Conservation (phyloP, 2,888 invertebrate genomes). For the Trichogramma evanescens region DNA sequence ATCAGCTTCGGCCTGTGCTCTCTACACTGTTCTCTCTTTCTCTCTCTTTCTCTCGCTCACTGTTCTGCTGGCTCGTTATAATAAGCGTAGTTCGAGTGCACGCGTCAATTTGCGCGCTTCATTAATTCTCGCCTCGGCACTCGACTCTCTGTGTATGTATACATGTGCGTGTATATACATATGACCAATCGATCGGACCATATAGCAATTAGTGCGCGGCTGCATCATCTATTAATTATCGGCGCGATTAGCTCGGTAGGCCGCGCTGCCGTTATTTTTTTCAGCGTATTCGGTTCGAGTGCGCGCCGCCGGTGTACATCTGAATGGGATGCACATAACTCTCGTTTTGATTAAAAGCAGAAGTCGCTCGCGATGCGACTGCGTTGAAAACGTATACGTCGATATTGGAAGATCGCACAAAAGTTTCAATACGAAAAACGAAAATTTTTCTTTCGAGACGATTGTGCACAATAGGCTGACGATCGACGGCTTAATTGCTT, state of each 20-base stretch:
- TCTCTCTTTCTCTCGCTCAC: background rate
- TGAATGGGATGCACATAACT: background rate
- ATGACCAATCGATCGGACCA: background rate
- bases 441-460: too few species aligned
- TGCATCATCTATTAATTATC: constrained; percentile 16
- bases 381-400: background rate
- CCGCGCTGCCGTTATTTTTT: background rate
- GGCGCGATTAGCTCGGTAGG: background rate
- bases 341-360: background rate
- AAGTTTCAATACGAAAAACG: too few species aligned
- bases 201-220: constrained; percentile 1
- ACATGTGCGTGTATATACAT: too few species aligned
- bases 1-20: too few species aligned
- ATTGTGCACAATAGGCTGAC: background rate
- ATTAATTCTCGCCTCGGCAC: background rate
- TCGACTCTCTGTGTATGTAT: too few species aligned
- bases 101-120: background rate
- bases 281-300: background rate
- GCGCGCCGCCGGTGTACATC: background rate
- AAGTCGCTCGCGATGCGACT: background rate
- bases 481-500: constrained; percentile 21
- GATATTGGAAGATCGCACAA: too few species aligned
- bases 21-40: background rate
- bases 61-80: background rate
- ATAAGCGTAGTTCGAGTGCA: background rate